Conservation (phyloP, 1,140 invertebrate genomes). For the Drosophila bipectinata region DNA sequence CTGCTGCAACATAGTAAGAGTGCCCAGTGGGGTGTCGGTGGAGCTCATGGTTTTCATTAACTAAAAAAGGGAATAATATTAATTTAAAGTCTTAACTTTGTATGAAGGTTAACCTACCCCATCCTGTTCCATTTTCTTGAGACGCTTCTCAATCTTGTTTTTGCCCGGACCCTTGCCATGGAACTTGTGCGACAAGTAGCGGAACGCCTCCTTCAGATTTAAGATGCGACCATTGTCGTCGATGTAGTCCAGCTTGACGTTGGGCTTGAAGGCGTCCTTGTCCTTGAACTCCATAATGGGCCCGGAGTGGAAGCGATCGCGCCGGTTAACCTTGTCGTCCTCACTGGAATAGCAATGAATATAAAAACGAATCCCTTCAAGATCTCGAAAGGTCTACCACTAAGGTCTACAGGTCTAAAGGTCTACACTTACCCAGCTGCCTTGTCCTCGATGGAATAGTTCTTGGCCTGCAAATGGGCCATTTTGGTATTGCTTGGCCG, state of each 20-base stretch:
- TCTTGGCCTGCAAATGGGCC: slow-evolving; percentile 92
- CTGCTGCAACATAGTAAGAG: slow-evolving; percentile 96
- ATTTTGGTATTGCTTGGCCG: slow-evolving; percentile 89
- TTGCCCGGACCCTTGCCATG: slow-evolving; percentile 99
- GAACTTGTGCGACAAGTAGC: slow-evolving; percentile 98
- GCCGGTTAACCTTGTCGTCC: slow-evolving; percentile 91
- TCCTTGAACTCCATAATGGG: slow-evolving; percentile 97
- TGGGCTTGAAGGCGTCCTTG: slow-evolving; percentile 96
- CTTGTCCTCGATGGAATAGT: slow-evolving; percentile 99
- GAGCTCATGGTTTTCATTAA: slow-evolving; percentile 99
- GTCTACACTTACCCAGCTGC: slow-evolving; percentile 88
- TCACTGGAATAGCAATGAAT: slow-evolving; percentile 86
- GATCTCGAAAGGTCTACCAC: not conserved
- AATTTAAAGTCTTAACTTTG: not conserved
- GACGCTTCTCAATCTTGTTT: slow-evolving; percentile 98
- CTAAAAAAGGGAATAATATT: slow-evolving; percentile 85
- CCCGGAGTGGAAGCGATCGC: slow-evolving; percentile 90
- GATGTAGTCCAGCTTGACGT: slow-evolving; percentile 98
- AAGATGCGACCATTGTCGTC: slow-evolving; percentile 96
- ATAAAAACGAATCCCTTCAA: not conserved
- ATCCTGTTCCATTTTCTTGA: slow-evolving; percentile 97
- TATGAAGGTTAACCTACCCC: slow-evolving; percentile 86
- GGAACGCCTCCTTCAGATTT: slow-evolving; percentile 98
- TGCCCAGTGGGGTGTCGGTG: slow-evolving; percentile 98
- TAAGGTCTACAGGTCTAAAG: too few relatives aligned